phyloP scores from a whole-genome alignment of 1,140 invertebrate genomes.

The Bacillus rossius region DNA sequence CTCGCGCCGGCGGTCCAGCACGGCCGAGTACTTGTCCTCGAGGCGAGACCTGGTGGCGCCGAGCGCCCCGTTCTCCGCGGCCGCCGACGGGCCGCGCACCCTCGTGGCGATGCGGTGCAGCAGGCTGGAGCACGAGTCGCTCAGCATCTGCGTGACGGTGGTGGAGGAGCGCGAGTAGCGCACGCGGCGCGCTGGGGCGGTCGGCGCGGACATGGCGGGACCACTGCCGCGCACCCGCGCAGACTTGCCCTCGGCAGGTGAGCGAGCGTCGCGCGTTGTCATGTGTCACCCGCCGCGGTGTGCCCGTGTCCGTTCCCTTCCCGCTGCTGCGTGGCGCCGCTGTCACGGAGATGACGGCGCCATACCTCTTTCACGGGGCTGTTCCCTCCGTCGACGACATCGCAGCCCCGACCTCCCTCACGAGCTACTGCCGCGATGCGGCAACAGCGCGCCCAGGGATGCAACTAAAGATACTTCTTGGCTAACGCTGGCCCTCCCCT shows the following conservation, averaged over 20 bases:
- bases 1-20: conserved; percentile 47
- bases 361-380: too few relatives aligned
- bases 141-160: conserved; percentile 75
- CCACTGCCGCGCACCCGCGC: too few relatives aligned
- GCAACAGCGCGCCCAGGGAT: conserved; percentile 28
- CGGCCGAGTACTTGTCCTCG: conserved; percentile 67
- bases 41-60: conserved; percentile 54
- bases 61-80: conserved; percentile 24
- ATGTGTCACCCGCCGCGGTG: not conserved
- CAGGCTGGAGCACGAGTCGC: conserved; percentile 76
- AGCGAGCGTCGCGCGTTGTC: not conserved
- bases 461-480: conserved; percentile 32
- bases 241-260: too few relatives aligned
- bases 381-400: too few relatives aligned
- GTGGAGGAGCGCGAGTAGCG: conserved; percentile 70
- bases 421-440: conserved; percentile 11
- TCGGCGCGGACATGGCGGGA: too few relatives aligned
- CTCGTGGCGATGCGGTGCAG: conserved; percentile 67
- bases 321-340: too few relatives aligned
- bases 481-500: conserved; percentile 25
- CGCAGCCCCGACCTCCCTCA: conserved; percentile 9
- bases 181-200: conserved; percentile 46
- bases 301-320: not conserved
- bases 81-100: conserved; percentile 59
- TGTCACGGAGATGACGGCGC: too few relatives aligned